Evolutionary conservation across 2,113 vertebrate species (phyloP).

Genomic region (Apodemus sylvaticus): DNA sequence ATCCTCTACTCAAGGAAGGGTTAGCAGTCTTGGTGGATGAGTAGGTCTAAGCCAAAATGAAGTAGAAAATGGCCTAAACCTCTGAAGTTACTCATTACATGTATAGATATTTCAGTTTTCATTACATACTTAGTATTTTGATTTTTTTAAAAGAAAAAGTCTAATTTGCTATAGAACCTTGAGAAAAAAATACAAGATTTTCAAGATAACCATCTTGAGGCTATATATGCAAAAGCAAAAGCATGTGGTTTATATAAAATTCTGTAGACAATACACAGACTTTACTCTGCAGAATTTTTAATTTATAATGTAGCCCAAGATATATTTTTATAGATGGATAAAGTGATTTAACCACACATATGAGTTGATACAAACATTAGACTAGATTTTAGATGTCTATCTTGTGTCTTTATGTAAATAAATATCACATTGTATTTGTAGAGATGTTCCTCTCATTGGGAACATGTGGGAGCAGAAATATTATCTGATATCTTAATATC

Average conservation of each 20-base stretch:
- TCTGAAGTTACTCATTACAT: constrained; percentile 34
- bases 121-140: constrained; percentile 24
- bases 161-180: constrained; percentile 4
- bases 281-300: constrained; percentile 23
- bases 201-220: constrained; percentile 4
- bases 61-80: background rate
- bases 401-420: constrained; percentile 5
- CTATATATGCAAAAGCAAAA: constrained; percentile 44
- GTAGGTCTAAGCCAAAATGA: background rate
- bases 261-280: constrained; percentile 19
- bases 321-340: constrained; percentile 28
- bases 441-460: background rate
- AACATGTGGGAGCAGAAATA: background rate
- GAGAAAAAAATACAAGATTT: background rate
- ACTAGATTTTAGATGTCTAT: constrained; percentile 45
- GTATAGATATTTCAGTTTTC: background rate
- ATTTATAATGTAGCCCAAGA: constrained; percentile 36
- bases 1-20: constrained; percentile 23
- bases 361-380: constrained; percentile 5
- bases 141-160: background rate
- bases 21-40: background rate
- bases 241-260: constrained; percentile 52
- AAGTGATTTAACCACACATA: constrained; percentile 22
- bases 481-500: background rate
- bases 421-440: constrained; percentile 5